These are phyloP conservation scores for Desoria tigrina DNA, from an alignment of 2,888 invertebrate genomes.

Conservation along the genomic window DNA sequence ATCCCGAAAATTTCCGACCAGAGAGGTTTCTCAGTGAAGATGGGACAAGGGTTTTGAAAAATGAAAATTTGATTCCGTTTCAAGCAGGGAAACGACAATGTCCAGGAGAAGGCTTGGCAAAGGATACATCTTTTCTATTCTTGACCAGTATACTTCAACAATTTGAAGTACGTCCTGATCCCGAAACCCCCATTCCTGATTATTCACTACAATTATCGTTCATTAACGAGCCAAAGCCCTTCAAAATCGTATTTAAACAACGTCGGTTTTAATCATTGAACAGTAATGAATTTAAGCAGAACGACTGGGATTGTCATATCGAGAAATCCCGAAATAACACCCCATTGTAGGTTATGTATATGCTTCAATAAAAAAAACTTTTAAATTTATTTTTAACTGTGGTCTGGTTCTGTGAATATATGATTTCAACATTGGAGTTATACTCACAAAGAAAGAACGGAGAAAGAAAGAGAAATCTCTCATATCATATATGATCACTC, in stretches of 20 bases:
- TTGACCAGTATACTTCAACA: conserved; percentile 45
- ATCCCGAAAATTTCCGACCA: conserved; percentile 46
- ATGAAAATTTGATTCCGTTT: conserved; percentile 50
- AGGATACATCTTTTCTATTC: conserved; percentile 47
- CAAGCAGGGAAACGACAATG: conserved; percentile 43
- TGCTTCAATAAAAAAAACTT: no score
- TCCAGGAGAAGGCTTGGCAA: conserved; percentile 42
- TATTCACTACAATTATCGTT: conserved; percentile 22
- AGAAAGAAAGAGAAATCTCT: no score
- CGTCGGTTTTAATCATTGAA: no score
- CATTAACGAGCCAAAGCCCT: conserved; percentile 23
- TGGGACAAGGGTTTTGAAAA: conserved; percentile 29
- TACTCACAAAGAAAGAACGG: no score
- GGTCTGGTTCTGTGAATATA: no score
- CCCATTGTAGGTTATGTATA: no score
- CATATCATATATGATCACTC: no score
- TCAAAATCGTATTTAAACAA: conserved; percentile 25
- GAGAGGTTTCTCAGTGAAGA: conserved; percentile 42
- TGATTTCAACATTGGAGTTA: no score
- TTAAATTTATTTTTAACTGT: no score
- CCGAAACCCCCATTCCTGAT: conserved; percentile 29
- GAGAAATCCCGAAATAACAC: no score
- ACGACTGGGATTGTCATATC: no score
- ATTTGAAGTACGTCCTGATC: conserved; percentile 39
- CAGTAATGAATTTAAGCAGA: no score